Evolutionary conservation across 2,888 invertebrate species (phyloP), one percentile per base, ranked within the genome.

Genomic region (Trichopoda pennipes): DNA sequence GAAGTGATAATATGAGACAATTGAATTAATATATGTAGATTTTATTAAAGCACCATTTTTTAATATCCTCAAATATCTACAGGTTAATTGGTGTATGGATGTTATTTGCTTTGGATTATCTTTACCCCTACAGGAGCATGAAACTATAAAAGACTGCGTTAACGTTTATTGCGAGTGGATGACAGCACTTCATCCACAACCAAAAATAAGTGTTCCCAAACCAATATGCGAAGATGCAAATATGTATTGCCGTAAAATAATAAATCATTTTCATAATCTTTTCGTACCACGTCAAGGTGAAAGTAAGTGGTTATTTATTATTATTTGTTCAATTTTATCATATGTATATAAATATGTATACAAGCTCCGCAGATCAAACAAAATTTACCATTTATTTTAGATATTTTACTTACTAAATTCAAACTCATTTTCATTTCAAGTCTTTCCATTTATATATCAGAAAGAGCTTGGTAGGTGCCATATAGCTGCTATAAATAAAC

Each of bases 111-210:
- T 95, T 91, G 98, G 99, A 0, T 93, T 99, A 6, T 96, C 97
- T 16, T 92, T 99, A 56, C 98, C 98, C 0, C 92, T 99, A 60
- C 93, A 94, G 44, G 98, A 99, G 91, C 97, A 98, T 90, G 98
- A 98, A 87, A 97, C 98, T 0, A 95, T 99, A 68, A 95, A 98
- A 85, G 98, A 98, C 91, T 99, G 98, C 90, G 98, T 98, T 53
- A 97, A 97, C 89, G 96, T 99, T 44, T 99, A 99, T 89, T 98
- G 98, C 90, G 98, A 99, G 88, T 99, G 99, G 99, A 92, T 99
- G 84, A 95, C 96, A 0, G 96, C 98, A 3, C 92, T 99, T 83
- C 94, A 96, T 85, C 95, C 95, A 28, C 94, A 94, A 32, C 96
- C 97, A 1, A 96, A 97, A 88, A 94, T 96, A 70, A 96, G 97